These are phyloP conservation scores for Spilosoma lubricipeda DNA, from an alignment of 2,888 invertebrate genomes.

Conservation along the genomic window DNA sequence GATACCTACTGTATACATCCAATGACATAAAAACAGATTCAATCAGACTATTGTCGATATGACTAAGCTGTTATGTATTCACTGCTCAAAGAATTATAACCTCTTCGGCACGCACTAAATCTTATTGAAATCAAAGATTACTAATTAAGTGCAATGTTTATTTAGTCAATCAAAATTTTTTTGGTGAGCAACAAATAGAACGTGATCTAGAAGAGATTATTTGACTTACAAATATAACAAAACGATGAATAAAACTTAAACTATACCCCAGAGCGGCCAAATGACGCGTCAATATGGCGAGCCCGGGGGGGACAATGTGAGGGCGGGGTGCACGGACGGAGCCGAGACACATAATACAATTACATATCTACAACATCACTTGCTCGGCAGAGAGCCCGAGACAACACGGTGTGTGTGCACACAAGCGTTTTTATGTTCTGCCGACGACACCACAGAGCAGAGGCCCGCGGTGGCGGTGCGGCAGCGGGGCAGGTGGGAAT, in stretches of 20 bases:
- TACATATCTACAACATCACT: conserved; percentile 81
- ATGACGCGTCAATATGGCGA: conserved; percentile 78
- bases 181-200: conserved; percentile 61
- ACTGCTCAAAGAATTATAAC: conserved; percentile 1
- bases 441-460: conserved; percentile 58
- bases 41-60: conserved; percentile 33
- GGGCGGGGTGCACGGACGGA: conserved; percentile 73
- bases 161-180: conserved; percentile 52
- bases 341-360: conserved; percentile 84
- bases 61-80: conserved; percentile 9
- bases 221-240: conserved; percentile 76
- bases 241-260: conserved; percentile 77
- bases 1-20: conserved; percentile 40
- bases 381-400: conserved; percentile 75
- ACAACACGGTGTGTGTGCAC: conserved; percentile 69
- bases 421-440: conserved; percentile 53
- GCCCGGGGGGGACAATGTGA: conserved; percentile 66
- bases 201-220: conserved; percentile 70
- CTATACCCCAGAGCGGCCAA: conserved; percentile 76
- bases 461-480: conserved; percentile 53
- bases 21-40: conserved; percentile 44
- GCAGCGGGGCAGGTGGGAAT: conserved; percentile 71
- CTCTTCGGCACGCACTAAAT: conserved; percentile 4
- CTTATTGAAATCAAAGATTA: conserved; percentile 22
- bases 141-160: conserved; percentile 26